Evolutionary conservation across 2,113 vertebrate species (phyloP), one percentile per base, ranked within the genome.

Genomic region (Seriola quinqueradiata): DNA sequence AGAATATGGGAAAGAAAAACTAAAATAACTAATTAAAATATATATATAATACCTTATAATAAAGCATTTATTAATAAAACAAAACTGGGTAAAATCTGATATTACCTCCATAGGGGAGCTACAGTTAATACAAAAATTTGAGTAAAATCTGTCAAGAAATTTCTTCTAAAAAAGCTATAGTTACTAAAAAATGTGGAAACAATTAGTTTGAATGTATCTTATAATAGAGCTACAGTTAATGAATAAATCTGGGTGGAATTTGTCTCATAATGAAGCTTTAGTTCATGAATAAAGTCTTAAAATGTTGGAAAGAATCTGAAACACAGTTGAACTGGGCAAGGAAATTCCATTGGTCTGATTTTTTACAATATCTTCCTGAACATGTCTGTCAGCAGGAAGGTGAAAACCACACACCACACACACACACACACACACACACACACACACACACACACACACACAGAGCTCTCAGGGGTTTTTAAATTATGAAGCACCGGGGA

Each of bases 321-420:
- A 17, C 44, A 21, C 34, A 52, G 23, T 60, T 11, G 23, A 65
- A n/a, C 28, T 25, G 52, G 75, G 0, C 23, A 25, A 79, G 71
- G 79, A 84, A 86, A 82, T 71, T 25, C 54, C 72, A 67, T 19
- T 14, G 16, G 42, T 72, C 8, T 1, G 61, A 78, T 73, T 83
- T 80, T 60, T 19, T 5, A n/a, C 16, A 40, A 14, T 36, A 12
- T 87, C 34, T 66, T 77, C 60, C 58, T 78, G 40, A 75, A 11
- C 63, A 95, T 94, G 88, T 96, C 96, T 14, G 96, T 97, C 82
- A 96, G 94, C 97, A 95, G 95, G 96, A 17, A 5, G 63, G 97
- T 95, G 34, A 34, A 63, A 61, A 57, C n/a, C 46, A 36, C 34
- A 36, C 34, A 36, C 34, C 23, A 54, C 21, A n/a, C 77, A 67